A percentile compares a stretch with the other conserved stretches of the same genome.
Conservation (phyloP, 2,113 vertebrate species). For the Helogale parvula region DNA sequence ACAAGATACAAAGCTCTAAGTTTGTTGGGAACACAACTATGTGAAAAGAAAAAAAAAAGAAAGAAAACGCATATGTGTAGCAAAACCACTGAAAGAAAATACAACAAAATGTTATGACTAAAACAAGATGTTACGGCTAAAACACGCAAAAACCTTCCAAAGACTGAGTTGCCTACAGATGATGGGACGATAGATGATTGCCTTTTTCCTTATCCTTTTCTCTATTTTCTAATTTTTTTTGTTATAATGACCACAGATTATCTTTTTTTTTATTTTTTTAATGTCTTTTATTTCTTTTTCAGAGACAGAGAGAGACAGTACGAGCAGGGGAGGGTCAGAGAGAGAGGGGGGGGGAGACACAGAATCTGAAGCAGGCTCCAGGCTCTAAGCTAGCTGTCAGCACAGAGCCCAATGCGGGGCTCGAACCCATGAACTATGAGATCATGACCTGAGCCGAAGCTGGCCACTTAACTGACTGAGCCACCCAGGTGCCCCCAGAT, state of each 20-base stretch:
- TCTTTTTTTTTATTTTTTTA: neutral
- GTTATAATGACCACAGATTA: neutral
- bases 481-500: neutral
- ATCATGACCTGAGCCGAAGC: too few species aligned
- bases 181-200: neutral
- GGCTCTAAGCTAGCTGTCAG: too few species aligned
- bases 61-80: neutral
- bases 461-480: too few species aligned
- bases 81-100: conserved; percentile 17
- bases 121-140: conserved; percentile 34
- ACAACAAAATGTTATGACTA: conserved; percentile 15
- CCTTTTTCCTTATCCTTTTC: conserved; percentile 27
- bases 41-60: conserved; percentile 3
- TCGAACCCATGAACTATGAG: too few species aligned
- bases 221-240: neutral
- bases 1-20: neutral
- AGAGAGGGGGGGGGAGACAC: too few species aligned
- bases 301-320: too few species aligned
- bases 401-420: too few species aligned
- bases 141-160: neutral
- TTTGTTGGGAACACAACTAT: neutral
- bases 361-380: too few species aligned
- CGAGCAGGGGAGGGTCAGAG: too few species aligned
- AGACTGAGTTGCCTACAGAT: neutral
- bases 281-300: too few species aligned